Evolutionary conservation across 2,888 invertebrate genomes (phyloP), one percentile per base, ranked within the genome.

Genomic region (Campoplex capitator): DNA sequence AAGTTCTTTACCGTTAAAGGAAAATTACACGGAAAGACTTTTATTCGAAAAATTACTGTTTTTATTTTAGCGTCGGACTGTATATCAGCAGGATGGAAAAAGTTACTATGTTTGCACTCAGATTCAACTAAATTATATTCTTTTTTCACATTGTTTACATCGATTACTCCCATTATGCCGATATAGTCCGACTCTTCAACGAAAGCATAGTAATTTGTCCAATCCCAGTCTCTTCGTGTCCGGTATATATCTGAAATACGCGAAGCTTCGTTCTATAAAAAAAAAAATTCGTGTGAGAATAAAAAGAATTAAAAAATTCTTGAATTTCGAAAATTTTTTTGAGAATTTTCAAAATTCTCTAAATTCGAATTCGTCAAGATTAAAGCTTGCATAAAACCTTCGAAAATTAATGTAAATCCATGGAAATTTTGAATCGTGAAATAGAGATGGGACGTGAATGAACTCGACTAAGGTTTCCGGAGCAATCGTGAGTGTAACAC

Each of bases 401-500:
- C 6, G n/a, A 42, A n/a, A n/a, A 67, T 42, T 42, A 28, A 38
- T n/a, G 6, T 32, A 62, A 32, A 51, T n/a, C n/a, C 51, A 6
- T 18, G 6, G 4, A 51, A 51, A 18, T 51, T n/a, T 51, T 51
- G 4, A 3, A 51, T n/a, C 18, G 18, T 18, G 7, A 51, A 51
- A n/a, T 51, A 32, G 32, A 32, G 6, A 1, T 62, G 6, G 32
- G 62, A 62, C 32, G 32, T 32, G 32, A 32, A 62, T 62, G 32
- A 76, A 48, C 42, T 9, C 28, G 18, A 76, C 48, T 65, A 11
- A 18, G 48, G 65, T 65, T 48, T 35, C 16, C 62, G 76, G 32
- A 16, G 75, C 70, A 71, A 76, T 85, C 62, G 62, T 32, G 62
- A 62, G 62, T 32, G 42, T 85, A 67, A 79, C 75, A 75, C 32